phyloP scores from a whole-genome alignment of 2,888 invertebrate species.

The Agonopterix heracliana region DNA sequence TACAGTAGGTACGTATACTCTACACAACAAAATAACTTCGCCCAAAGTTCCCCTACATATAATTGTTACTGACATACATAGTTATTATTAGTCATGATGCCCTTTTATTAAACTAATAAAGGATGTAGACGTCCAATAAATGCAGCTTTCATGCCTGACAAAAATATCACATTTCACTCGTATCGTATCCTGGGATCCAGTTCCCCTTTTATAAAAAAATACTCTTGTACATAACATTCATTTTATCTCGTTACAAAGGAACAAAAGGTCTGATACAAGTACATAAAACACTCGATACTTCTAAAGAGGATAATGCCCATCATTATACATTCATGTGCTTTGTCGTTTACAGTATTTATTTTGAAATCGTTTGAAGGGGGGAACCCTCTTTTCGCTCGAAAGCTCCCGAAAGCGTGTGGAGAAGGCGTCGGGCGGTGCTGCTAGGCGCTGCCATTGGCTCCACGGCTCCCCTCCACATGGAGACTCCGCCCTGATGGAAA shows the following conservation, averaged over 20 bases:
- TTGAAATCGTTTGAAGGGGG: constrained; percentile 65
- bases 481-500: constrained; percentile 62
- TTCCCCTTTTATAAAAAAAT: constrained; percentile 49
- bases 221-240: constrained; percentile 46
- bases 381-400: constrained; percentile 68
- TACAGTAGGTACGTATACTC: no score
- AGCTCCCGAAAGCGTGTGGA: constrained; percentile 63
- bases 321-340: constrained; percentile 75
- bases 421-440: constrained; percentile 60
- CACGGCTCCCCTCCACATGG: constrained; percentile 45
- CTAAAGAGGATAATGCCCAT: constrained; percentile 69
- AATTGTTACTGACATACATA: no score
- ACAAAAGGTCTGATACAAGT: constrained; percentile 65
- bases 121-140: constrained; percentile 42
- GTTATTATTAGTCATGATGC: constrained; percentile 14
- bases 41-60: no score
- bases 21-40: no score
- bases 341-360: constrained; percentile 75
- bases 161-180: constrained; percentile 68
- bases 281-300: constrained; percentile 73
- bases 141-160: constrained; percentile 48
- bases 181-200: constrained; percentile 57
- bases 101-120: constrained; percentile 38
- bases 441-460: constrained; percentile 43
- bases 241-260: constrained; percentile 63